These are phyloP conservation scores for Diuraphis noxia DNA, from an alignment of 1,140 invertebrate species.

Conservation along the genomic window DNA sequence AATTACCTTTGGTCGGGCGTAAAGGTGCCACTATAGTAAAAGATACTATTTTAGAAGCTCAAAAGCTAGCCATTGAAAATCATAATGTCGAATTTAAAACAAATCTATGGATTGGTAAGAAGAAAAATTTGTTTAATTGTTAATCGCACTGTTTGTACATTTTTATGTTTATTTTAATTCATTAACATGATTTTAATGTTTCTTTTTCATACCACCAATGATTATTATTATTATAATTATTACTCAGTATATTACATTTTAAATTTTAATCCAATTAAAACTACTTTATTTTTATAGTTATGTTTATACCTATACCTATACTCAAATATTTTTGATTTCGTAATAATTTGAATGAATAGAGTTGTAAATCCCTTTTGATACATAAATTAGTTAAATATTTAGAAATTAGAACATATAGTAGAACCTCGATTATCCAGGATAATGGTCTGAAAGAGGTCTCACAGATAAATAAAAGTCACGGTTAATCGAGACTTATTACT, in stretches of 20 bases:
- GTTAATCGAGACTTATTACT: too few relatives aligned
- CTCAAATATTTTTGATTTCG: not conserved
- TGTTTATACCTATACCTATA: not conserved
- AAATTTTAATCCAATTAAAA: too few relatives aligned
- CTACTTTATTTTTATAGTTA: not conserved
- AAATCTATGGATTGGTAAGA: conserved; percentile 95
- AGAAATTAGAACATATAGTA: too few relatives aligned
- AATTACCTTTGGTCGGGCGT: conserved; percentile 79
- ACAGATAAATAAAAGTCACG: too few relatives aligned
- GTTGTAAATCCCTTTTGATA: not conserved
- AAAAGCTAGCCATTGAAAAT: conserved; percentile 79
- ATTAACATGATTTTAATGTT: not conserved
- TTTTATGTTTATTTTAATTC: not conserved
- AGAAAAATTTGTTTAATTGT: not conserved
- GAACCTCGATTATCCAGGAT: too few relatives aligned
- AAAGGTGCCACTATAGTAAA: conserved; percentile 82
- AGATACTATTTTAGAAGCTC: conserved; percentile 85
- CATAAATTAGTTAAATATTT: not conserved
- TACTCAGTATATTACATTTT: not conserved
- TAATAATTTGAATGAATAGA: not conserved
- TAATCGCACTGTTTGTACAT: not conserved
- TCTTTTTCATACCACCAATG: not conserved
- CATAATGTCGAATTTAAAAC: conserved; percentile 95
- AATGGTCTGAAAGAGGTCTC: too few relatives aligned
- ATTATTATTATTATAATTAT: too few relatives aligned